phyloP scores from a whole-genome alignment of 2,113 vertebrate genomes.

The Eptesicus fuscus region DNA sequence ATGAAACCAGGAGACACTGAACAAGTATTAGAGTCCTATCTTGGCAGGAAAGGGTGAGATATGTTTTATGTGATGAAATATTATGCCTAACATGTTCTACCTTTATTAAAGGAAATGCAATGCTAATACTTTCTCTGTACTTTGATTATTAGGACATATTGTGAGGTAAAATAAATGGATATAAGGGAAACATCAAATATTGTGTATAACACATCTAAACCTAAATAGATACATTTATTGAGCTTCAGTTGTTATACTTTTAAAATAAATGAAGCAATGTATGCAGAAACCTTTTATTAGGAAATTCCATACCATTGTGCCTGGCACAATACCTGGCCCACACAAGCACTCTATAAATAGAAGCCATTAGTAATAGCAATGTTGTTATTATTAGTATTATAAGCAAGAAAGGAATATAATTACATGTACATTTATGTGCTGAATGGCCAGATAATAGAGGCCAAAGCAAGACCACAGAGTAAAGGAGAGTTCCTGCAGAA shows the following conservation, averaged over 20 bases:
- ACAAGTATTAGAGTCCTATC: slow-evolving; percentile 5
- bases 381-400: not conserved
- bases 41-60: slow-evolving; percentile 35
- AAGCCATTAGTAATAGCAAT: not conserved
- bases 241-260: slow-evolving; percentile 74
- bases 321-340: not conserved
- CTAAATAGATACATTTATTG: slow-evolving; percentile 61
- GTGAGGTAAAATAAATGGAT: slow-evolving; percentile 26
- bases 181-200: slow-evolving; percentile 70
- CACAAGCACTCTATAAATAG: not conserved
- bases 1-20: slow-evolving; percentile 28
- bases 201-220: slow-evolving; percentile 55
- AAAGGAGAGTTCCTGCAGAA: not conserved
- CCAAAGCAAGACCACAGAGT: not conserved
- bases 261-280: slow-evolving; percentile 72
- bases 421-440: not conserved
- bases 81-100: not conserved
- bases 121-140: slow-evolving; percentile 55
- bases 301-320: not conserved
- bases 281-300: slow-evolving; percentile 52
- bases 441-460: not conserved
- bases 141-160: slow-evolving; percentile 63
- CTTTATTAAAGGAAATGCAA: slow-evolving; percentile 43
- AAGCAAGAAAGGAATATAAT: not conserved
- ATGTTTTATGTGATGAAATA: slow-evolving; percentile 19